Conservation (phyloP, 2,797 vertebrate species). For the Liasis olivaceus region DNA sequence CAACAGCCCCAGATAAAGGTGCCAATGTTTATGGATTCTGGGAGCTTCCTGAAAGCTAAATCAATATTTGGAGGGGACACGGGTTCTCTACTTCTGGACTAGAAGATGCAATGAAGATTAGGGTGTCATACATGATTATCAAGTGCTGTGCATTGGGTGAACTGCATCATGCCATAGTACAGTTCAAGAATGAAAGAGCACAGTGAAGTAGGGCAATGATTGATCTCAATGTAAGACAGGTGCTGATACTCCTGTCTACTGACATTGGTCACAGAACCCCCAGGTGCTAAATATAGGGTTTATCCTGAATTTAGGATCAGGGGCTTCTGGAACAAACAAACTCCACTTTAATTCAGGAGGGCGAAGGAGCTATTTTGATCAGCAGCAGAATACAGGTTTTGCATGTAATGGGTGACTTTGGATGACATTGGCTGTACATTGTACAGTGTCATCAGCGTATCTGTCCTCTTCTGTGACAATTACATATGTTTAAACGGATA, state of each 20-base stretch:
- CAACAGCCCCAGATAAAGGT: not conserved
- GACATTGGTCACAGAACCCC: not conserved
- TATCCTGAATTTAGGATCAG: not conserved
- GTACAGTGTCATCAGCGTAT: not conserved
- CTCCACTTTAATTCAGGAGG: not conserved
- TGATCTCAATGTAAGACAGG: not conserved
- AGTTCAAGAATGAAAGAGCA: not conserved
- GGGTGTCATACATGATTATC: not conserved
- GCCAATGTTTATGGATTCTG: not conserved
- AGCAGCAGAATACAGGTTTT: not conserved
- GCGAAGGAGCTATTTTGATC: not conserved
- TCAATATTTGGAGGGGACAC: not conserved
- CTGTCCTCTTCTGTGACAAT: not conserved
- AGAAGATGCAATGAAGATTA: not conserved
- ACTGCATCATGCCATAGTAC: not conserved
- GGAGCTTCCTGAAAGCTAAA: not conserved
- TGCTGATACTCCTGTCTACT: not conserved
- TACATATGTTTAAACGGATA: not conserved
- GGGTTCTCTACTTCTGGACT: not conserved
- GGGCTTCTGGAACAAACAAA: not conserved
- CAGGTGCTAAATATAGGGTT: not conserved
- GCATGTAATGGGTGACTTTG: not conserved
- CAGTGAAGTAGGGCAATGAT: not conserved
- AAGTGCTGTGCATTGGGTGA: not conserved
- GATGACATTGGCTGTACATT: not conserved